Conservation (phyloP, 2,797 vertebrate genomes). For the Sylvilagus floridanus region DNA sequence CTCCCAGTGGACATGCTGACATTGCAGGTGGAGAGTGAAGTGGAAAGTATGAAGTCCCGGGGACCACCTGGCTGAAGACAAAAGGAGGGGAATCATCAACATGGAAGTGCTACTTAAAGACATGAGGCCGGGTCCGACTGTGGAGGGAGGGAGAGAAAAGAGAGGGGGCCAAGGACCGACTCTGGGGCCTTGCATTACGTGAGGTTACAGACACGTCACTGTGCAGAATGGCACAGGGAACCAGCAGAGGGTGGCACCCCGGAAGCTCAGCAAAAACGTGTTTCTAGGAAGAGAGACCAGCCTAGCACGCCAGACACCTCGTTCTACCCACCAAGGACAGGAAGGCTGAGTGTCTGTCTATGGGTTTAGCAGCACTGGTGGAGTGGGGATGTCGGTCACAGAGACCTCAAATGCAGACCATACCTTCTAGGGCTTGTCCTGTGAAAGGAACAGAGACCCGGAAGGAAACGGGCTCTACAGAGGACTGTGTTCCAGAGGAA, state of each 20-base stretch:
- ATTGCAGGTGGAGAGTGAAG: not conserved
- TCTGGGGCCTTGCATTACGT: not conserved
- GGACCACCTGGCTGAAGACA: not conserved
- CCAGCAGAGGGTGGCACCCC: not conserved
- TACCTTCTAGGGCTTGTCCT: not conserved
- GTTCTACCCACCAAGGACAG: not conserved
- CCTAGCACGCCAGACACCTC: not conserved
- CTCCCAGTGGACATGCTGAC: not conserved
- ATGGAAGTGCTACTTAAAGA: constrained; percentile 1
- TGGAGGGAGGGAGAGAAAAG: not conserved
- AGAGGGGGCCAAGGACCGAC: not conserved
- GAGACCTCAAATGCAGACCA: not conserved
- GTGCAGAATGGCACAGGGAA: not conserved
- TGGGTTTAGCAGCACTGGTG: not conserved
- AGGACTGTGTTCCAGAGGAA: not conserved
- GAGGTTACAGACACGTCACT: not conserved
- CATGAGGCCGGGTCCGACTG: not conserved
- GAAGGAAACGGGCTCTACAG: not conserved
- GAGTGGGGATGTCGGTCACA: not conserved
- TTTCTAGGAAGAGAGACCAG: not conserved
- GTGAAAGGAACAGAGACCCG: not conserved
- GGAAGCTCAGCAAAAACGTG: constrained; percentile 8
- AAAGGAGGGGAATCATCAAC: not conserved
- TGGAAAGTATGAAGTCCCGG: not conserved
- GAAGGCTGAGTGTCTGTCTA: not conserved